Conservation (phyloP, 1,140 invertebrate genomes). For the Papilio helenus region DNA sequence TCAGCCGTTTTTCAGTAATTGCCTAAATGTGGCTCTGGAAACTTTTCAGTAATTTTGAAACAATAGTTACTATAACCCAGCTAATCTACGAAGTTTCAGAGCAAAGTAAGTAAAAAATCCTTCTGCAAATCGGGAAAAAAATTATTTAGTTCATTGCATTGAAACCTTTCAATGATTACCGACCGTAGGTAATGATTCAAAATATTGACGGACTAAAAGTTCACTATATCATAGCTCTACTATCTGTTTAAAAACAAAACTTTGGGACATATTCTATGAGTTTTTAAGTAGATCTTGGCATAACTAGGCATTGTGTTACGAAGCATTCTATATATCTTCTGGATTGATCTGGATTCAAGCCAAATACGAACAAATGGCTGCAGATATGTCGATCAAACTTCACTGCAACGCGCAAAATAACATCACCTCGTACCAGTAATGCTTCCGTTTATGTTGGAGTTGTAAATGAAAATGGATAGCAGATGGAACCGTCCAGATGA, state of each 20-base stretch:
- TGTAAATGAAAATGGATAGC: background rate
- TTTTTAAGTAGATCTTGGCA: background rate
- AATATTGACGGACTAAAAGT: too few species aligned
- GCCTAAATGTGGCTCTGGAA: background rate
- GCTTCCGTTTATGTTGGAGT: background rate
- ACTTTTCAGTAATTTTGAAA: background rate
- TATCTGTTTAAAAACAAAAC: background rate
- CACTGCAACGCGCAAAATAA: constrained; percentile 28
- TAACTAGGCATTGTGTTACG: background rate
- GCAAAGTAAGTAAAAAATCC: background rate
- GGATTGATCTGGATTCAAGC: constrained; percentile 17
- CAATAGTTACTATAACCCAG: background rate
- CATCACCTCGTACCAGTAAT: background rate
- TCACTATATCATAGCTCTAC: background rate
- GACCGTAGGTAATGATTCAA: too few species aligned
- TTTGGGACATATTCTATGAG: background rate
- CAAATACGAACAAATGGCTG: constrained; percentile 32
- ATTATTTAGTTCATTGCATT: too few species aligned
- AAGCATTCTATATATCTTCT: background rate
- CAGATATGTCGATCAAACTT: constrained; percentile 28
- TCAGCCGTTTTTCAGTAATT: background rate
- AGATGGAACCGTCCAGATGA: background rate
- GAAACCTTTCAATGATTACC: too few species aligned
- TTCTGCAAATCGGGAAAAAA: background rate
- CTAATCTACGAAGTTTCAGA: background rate